These are phyloP conservation scores for Oppia nitens DNA, from an alignment of 1,140 invertebrate genomes.

Conservation along the genomic window DNA sequence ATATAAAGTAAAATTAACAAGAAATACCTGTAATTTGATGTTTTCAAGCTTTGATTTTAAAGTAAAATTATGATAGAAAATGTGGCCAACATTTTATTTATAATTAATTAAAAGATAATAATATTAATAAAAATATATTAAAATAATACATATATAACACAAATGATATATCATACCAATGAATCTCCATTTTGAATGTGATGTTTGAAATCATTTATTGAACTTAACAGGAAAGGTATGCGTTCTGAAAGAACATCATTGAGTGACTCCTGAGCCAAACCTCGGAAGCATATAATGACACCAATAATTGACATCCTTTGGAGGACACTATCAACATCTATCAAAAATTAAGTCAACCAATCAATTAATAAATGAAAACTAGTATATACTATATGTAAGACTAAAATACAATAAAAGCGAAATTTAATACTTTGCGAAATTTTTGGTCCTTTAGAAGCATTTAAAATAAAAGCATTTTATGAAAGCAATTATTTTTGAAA, in stretches of 20 bases:
- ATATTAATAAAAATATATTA: slow-evolving; percentile 3
- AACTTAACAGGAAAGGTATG: slow-evolving; percentile 91
- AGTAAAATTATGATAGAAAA: slow-evolving; percentile 9
- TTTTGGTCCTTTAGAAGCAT: slow-evolving; percentile 20
- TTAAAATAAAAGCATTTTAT: slow-evolving; percentile 8
- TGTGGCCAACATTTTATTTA: slow-evolving; percentile 6
- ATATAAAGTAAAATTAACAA: not conserved
- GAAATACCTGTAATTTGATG: slow-evolving; percentile 11
- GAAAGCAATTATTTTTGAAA: not conserved
- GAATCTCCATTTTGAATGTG: slow-evolving; percentile 76
- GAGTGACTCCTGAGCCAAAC: slow-evolving; percentile 78
- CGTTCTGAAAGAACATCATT: slow-evolving; percentile 78
- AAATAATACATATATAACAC: not conserved
- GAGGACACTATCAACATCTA: slow-evolving; percentile 76
- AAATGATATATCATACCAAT: slow-evolving; percentile 38
- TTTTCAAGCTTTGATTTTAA: slow-evolving; percentile 14
- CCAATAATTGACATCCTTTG: slow-evolving; percentile 95
- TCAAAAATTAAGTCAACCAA: slow-evolving; percentile 19
- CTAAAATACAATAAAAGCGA: slow-evolving; percentile 11
- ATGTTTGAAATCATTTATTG: slow-evolving; percentile 83
- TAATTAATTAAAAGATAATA: not conserved
- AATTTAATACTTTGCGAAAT: slow-evolving; percentile 29
- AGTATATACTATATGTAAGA: too few species aligned
- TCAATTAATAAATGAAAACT: too few species aligned
- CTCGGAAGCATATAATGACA: slow-evolving; percentile 85